phyloP scores from a whole-genome alignment of 1,140 invertebrate genomes.

The Phymastichus coffea region DNA sequence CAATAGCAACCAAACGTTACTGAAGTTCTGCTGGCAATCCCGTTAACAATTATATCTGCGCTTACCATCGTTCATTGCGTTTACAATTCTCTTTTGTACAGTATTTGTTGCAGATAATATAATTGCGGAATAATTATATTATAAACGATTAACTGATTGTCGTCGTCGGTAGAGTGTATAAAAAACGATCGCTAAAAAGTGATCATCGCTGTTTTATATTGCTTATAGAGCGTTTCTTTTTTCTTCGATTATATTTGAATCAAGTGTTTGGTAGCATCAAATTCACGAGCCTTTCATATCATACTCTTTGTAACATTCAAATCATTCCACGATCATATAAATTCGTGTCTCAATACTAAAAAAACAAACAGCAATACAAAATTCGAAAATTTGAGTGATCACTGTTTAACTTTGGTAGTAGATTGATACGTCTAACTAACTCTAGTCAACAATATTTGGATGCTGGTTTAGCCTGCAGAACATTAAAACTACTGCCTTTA shows the following conservation, averaged over 20 bases:
- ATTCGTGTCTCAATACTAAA: too few species aligned
- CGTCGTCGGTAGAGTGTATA: conserved; percentile 15
- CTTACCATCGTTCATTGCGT: conserved; percentile 5
- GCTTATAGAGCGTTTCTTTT: conserved; percentile 8
- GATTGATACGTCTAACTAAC: conserved; percentile 32
- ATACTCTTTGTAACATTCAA: not conserved
- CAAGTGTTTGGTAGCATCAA: conserved; percentile 18
- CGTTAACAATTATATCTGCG: conserved; percentile 6
- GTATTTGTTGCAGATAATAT: conserved; percentile 49
- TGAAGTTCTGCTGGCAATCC: not conserved
- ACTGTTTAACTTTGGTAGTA: conserved; percentile 15
- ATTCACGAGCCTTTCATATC: not conserved
- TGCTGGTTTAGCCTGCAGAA: conserved; percentile 11
- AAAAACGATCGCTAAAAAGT: conserved; percentile 15
- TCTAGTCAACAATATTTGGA: conserved; percentile 40
- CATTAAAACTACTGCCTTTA: conserved; percentile 3
- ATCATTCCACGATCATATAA: conserved; percentile 7
- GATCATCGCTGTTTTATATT: conserved; percentile 15
- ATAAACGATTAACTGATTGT: conserved; percentile 32
- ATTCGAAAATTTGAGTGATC: conserved; percentile 1
- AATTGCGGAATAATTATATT: conserved; percentile 33
- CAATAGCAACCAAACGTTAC: conserved; percentile 18
- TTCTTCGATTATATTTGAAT: conserved; percentile 24
- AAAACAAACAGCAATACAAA: too few species aligned
- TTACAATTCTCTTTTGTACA: conserved; percentile 45